These are phyloP conservation scores for Scatophagus argus DNA, from an alignment of 2,113 vertebrate genomes.

Conservation along the genomic window DNA sequence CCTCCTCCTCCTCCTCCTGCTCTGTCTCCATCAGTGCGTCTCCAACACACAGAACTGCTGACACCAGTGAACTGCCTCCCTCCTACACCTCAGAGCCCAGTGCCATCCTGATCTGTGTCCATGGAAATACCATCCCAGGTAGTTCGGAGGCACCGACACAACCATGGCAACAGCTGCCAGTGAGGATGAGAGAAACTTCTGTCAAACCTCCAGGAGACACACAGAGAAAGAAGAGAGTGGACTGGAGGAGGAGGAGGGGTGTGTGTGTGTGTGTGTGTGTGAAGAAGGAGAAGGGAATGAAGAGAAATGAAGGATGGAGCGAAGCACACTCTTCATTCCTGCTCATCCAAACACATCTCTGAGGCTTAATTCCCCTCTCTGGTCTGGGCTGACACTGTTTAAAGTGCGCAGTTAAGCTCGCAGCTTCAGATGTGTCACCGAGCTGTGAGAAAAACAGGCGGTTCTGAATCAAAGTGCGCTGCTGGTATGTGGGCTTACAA, in stretches of 20 bases:
- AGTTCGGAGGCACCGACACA: conserved; percentile 51
- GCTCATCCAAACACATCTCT: conserved; percentile 9
- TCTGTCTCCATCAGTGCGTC: conserved; percentile 33
- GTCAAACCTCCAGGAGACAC: conserved; percentile 55
- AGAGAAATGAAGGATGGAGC: conserved; percentile 13
- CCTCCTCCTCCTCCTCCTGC: not conserved
- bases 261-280: not conserved
- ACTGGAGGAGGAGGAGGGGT: not conserved
- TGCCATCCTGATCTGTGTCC: conserved; percentile 59
- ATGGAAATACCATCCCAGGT: conserved; percentile 65
- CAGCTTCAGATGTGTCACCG: not conserved
- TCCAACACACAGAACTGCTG: conserved; percentile 55
- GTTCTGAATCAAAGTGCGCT: not conserved
- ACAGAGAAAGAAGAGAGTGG: not conserved
- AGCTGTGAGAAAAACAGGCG: not conserved
- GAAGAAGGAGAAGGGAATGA: not conserved
- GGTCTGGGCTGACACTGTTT: not conserved
- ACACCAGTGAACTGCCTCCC: conserved; percentile 50
- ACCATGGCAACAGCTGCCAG: conserved; percentile 77
- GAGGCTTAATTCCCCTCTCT: conserved; percentile 27
- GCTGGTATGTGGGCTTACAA: not conserved
- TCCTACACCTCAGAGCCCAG: conserved; percentile 52
- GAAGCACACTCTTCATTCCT: conserved; percentile 7
- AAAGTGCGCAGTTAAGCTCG: not conserved
- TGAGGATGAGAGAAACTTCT: conserved; percentile 55